Percentiles rank a stretch among this genome's conserved stretches.
phyloP scores from a whole-genome alignment of 2,888 invertebrate genomes.

The Leucoptera coffeella region DNA sequence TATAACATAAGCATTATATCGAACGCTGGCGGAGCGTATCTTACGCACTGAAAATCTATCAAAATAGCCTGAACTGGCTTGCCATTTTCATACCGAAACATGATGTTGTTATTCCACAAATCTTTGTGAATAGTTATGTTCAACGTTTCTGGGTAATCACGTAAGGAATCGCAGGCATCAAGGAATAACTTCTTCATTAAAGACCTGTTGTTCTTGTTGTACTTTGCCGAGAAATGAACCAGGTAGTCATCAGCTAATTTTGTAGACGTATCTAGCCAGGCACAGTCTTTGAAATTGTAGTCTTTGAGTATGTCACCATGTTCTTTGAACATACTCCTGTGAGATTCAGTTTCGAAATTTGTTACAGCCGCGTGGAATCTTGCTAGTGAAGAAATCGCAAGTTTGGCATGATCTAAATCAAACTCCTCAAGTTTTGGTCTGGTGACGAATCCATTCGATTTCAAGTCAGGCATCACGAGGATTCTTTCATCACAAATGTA shows the following conservation, averaged over 20 bases:
- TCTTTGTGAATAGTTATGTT: slow-evolving; percentile 32
- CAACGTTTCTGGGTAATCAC: slow-evolving; percentile 14
- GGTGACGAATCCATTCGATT: slow-evolving; percentile 17
- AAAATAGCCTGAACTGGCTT: slow-evolving; percentile 18
- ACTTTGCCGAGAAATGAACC: slow-evolving; percentile 16
- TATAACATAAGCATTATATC: slow-evolving; percentile 24
- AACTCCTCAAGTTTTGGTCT: slow-evolving; percentile 12
- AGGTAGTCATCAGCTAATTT: slow-evolving; percentile 20
- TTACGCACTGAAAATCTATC: slow-evolving; percentile 27
- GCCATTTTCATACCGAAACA: slow-evolving; percentile 21
- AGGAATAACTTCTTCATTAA: too few species aligned
- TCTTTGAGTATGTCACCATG: slow-evolving; percentile 15
- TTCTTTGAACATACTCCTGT: slow-evolving; percentile 14
- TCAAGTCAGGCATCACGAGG: slow-evolving; percentile 29
- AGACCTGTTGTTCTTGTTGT: too few species aligned
- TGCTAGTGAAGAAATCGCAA: slow-evolving; percentile 16
- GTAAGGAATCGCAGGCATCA: slow-evolving; percentile 18
- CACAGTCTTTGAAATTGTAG: slow-evolving; percentile 16
- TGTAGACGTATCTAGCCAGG: slow-evolving; percentile 20
- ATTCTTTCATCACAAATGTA: slow-evolving; percentile 18
- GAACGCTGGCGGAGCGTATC: slow-evolving; percentile 30
- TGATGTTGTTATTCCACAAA: slow-evolving; percentile 31
- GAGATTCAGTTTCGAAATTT: slow-evolving; percentile 18
- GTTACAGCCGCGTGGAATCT: slow-evolving; percentile 28
- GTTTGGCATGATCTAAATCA: slow-evolving; percentile 16